Evolutionary conservation across 1,140 invertebrate genomes (phyloP).

Genomic region (Drosophila willistoni): DNA sequence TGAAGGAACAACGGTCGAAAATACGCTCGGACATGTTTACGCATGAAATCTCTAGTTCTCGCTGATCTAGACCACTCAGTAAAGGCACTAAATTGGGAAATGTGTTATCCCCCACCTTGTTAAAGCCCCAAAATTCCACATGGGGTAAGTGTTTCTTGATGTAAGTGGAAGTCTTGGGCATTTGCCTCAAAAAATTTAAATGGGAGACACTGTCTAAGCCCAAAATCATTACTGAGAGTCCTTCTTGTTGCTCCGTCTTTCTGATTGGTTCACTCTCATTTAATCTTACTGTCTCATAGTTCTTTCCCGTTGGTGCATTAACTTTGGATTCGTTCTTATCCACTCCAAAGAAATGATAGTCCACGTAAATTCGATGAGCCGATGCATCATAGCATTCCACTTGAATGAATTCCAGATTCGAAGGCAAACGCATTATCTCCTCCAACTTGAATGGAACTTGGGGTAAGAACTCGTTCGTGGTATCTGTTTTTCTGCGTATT

Average conservation of each 20-base stretch:
- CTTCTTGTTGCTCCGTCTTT: conserved; percentile 23
- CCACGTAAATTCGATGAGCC: conserved; percentile 85
- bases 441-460: conserved; percentile 77
- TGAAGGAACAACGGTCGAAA: conserved; percentile 89
- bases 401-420: conserved; percentile 86
- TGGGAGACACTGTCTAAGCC: conserved; percentile 95
- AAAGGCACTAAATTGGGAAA: conserved; percentile 92
- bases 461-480: conserved; percentile 77
- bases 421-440: conserved; percentile 73
- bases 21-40: conserved; percentile 78
- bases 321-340: conserved; percentile 74
- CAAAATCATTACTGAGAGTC: conserved; percentile 88
- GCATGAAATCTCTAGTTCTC: conserved; percentile 86
- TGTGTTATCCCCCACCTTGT: conserved; percentile 93
- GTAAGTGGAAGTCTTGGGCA: conserved; percentile 88
- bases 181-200: conserved; percentile 92
- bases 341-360: conserved; percentile 88
- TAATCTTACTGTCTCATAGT: conserved; percentile 13
- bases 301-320: neutral
- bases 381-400: conserved; percentile 85
- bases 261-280: conserved; percentile 32
- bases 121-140: conserved; percentile 90
- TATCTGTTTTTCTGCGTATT: conserved; percentile 85
- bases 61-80: conserved; percentile 87
- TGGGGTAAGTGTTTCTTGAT: conserved; percentile 86